Conservation (phyloP, 2,797 vertebrate genomes). For the Pogonophryne albipinna region DNA sequence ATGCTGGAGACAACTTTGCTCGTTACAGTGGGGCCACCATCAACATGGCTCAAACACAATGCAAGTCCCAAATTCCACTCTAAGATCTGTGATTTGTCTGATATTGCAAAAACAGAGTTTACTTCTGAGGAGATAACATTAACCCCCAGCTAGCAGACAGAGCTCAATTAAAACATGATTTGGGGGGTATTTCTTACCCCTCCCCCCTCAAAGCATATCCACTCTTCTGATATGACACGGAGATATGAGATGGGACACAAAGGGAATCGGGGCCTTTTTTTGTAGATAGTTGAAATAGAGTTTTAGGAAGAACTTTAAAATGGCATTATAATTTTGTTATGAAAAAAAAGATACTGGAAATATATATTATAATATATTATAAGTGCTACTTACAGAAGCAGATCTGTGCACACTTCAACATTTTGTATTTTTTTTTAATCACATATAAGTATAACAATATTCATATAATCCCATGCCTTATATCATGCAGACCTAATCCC, state of each 20-base stretch:
- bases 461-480: background rate
- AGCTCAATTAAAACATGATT: background rate
- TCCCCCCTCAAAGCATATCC: background rate
- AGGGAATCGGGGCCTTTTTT: no score
- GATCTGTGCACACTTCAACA: background rate
- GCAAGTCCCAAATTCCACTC: constrained; percentile 83
- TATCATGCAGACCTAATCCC: background rate
- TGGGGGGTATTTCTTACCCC: background rate
- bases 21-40: constrained; percentile 95
- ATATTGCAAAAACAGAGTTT: background rate
- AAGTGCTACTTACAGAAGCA: no score
- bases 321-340: no score
- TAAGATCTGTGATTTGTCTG: background rate
- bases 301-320: no score
- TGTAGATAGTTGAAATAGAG: no score
- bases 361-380: no score
- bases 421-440: background rate
- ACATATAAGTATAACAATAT: background rate
- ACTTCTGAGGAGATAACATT: background rate
- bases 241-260: background rate
- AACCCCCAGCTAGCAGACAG: background rate
- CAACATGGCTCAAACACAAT: constrained; percentile 96
- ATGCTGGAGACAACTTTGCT: constrained; percentile 97
- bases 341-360: no score
- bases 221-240: background rate